Base-by-base conservation (phyloP, 2,888 invertebrate genomes). In the Physocephala rufipes region DNA sequence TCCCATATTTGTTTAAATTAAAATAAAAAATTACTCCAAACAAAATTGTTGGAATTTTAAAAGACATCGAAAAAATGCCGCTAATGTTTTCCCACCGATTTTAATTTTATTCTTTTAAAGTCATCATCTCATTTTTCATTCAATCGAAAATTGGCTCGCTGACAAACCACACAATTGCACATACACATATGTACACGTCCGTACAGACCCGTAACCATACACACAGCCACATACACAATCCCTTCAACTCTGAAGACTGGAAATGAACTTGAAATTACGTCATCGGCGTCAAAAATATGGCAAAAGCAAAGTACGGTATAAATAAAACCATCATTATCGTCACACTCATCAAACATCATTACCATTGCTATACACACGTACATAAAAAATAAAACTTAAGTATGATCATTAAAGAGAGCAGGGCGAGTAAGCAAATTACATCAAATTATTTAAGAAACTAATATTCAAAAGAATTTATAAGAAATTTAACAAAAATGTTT, bases 221-320 rank as follows among this genome's bases (percentile, higher is more conserved):
- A n/a, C n/a, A n/a, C n/a, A n/a, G n/a, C n/a, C n/a, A 58, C 70
- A 55, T 24, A 64, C 58, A 47, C 36, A 26, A 16, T 21, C 45
- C 26, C 49, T n/a, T 28, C 30, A 21, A 61, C 51, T 62, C 62
- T 51, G 68, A n/a, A n/a, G n/a, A 62, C 68, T 68, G 36, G 36
- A 36, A 36, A 36, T 36, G 7, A 67, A 67, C 59, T 61, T 28
- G 49, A 61, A 62, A 36, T 68, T 68, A 68, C 68, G 68, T 68
- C 68, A 68, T 68, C 68, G 61, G 59, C 49, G 61, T 47, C 59
- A 59, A 21, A 55, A 68, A 30, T 61, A 49, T 15, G 21, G 30
- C 49, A 53, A 36, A 24, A n/a, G 21, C 4, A 55, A 66, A n/a
- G 47, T 64, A 21, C n/a, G 43, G 3, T 58, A 28, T 13, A 13